Evolutionary conservation across 53 echinoderm and acorn worm species (phyloP).

Genomic region (Holothuria leucospilota): DNA sequence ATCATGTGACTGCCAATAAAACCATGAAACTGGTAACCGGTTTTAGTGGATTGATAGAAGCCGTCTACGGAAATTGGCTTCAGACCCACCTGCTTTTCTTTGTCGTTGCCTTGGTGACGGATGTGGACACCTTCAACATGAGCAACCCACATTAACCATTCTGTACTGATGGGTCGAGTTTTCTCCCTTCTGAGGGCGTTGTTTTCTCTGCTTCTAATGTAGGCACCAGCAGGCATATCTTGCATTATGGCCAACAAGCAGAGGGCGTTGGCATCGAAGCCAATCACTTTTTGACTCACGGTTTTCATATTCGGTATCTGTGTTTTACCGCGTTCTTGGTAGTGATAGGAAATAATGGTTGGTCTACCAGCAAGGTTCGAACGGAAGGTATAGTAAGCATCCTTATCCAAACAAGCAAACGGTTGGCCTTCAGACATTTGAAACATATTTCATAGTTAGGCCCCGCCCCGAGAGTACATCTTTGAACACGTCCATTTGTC

Average conservation of each 20-base stretch:
- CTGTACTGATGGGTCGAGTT: background rate
- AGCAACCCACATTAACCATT: background rate
- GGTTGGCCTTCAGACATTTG: background rate
- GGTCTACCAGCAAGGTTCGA: slow-evolving; percentile 45
- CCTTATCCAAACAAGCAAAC: slow-evolving; percentile 31
- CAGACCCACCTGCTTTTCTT: slow-evolving; percentile 44
- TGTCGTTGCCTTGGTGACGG: slow-evolving; percentile 31
- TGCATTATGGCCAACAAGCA: slow-evolving; percentile 49
- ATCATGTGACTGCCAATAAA: slow-evolving; percentile 1
- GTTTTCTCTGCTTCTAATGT: slow-evolving; percentile 8
- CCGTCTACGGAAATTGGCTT: slow-evolving; percentile 50
- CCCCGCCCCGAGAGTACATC: slow-evolving; percentile 47
- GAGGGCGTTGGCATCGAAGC: no score
- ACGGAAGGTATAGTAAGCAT: slow-evolving; percentile 11
- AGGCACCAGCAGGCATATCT: slow-evolving; percentile 54
- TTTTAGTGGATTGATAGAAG: background rate
- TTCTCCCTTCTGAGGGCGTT: background rate
- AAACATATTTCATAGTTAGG: slow-evolving; percentile 37
- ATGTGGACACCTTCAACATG: slow-evolving; percentile 5
- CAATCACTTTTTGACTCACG: no score
- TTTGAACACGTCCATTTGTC: slow-evolving; percentile 44
- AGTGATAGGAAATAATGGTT: slow-evolving; percentile 40
- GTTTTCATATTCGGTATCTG: background rate
- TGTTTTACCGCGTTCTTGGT: slow-evolving; percentile 26
- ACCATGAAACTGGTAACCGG: slow-evolving; percentile 19